These are phyloP conservation scores for Peucedramus taeniatus DNA, from an alignment of 2,113 vertebrate genomes.

Conservation along the genomic window DNA sequence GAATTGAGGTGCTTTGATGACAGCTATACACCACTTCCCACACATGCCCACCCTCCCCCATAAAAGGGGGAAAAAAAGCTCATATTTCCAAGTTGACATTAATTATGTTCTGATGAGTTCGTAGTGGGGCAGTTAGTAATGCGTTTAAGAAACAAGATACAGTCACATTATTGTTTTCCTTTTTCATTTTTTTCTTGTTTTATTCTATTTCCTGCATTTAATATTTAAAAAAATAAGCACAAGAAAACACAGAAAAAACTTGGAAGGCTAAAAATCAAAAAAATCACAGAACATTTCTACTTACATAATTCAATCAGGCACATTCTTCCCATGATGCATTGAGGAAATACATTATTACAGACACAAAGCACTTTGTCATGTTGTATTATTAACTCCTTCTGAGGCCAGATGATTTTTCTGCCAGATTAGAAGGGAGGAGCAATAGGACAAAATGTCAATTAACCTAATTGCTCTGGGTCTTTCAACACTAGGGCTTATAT, in stretches of 20 bases:
- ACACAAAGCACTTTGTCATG: background rate
- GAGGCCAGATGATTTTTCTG: background rate
- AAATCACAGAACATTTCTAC: background rate
- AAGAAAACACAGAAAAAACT: background rate
- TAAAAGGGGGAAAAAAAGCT: background rate
- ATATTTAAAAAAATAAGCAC: background rate
- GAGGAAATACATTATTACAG: background rate
- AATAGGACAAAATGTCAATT: background rate
- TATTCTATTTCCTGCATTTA: background rate
- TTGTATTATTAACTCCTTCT: conserved; percentile 34
- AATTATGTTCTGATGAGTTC: background rate
- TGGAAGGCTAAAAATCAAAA: background rate
- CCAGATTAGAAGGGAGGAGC: background rate
- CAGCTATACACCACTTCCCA: background rate
- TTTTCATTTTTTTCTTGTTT: background rate
- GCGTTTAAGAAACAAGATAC: background rate
- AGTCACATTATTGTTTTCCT: background rate
- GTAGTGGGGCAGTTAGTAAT: background rate
- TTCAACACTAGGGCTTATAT: background rate
- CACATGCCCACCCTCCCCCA: background rate
- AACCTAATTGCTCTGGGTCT: background rate
- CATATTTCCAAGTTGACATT: background rate
- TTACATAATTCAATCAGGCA: conserved; percentile 16
- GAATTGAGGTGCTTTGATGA: background rate
- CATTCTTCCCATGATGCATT: background rate